Evolutionary conservation across 30 jellyfish, hydroid and myxozoan genomes (phyloP), one percentile per base, ranked within the genome.

Genomic region (Hydractinia symbiolongicarpus): DNA sequence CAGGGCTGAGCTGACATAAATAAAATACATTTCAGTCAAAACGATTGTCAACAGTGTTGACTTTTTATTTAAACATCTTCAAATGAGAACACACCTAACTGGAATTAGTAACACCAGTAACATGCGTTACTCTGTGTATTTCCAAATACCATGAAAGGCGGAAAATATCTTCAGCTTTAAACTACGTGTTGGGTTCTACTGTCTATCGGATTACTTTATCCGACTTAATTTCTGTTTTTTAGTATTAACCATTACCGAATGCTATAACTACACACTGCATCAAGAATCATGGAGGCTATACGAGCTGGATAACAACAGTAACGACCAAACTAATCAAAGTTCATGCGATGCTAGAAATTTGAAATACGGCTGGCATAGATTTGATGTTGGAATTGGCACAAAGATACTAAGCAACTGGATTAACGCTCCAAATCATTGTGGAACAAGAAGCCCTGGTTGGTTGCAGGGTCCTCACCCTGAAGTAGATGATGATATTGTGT

Each of bases 381-480:
- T 77, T 50, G 40, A 17, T 58, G 61, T 55, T 9, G 79, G 50
- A 16, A 56, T 16, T 9, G 85, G 85, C 8, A 50, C 78, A 5
- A 52, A 77, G 53, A 53, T 77, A 30, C 44, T 49, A 5, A 55
- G 16, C 5, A 52, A 20, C 9, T 77, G 85, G 52, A 54, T 49
- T 5, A 30, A n/a, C 8, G 19, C 79, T 30, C 16, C 40, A 55
- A 55, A 16, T 55, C 54, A 77, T 1, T 77, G 85, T 79, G 85
- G 85, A 14, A 66, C 76, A 0, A 14, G 49, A 5, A 20, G 55
- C 15, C 85, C 85, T 14, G 85, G 85, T 77, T 77, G 76, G 78
- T 56, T 77, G 54, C 13, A 51, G 17, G 79, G 61, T 50, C 44
- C 85, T 9, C 78, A 54, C 6, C 85, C 85, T 5, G 7, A 4